These are phyloP conservation scores for Desmodus rotundus DNA, from an alignment of 2,113 vertebrate genomes.

Conservation along the genomic window DNA sequence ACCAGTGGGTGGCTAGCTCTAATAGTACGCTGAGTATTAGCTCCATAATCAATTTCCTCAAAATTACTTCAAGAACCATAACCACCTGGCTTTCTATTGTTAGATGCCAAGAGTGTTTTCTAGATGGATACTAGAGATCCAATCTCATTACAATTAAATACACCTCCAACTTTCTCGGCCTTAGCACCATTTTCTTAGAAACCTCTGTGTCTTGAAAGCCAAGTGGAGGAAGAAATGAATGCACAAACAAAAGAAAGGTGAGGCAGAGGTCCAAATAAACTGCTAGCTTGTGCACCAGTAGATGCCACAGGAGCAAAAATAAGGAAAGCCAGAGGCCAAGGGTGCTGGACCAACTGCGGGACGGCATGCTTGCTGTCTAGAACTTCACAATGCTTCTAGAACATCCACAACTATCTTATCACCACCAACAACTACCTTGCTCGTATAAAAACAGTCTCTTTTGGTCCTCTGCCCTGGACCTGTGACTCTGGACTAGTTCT, in stretches of 20 bases:
- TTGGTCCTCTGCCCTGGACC: background rate
- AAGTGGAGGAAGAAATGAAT: background rate
- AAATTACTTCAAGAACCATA: background rate
- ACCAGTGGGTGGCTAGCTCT: background rate
- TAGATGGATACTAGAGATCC: background rate
- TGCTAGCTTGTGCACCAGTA: background rate
- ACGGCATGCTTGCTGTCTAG: background rate
- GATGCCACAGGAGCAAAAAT: background rate
- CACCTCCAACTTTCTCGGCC: background rate
- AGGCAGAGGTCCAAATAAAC: slow-evolving; percentile 92
- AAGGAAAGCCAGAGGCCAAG: background rate
- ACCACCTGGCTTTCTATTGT: background rate
- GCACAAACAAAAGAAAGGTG: slow-evolving; percentile 90
- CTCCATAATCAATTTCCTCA: background rate
- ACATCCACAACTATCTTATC: background rate
- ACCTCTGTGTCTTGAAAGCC: background rate
- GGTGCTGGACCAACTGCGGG: background rate
- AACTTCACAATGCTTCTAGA: background rate
- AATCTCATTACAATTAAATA: background rate
- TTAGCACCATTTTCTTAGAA: background rate
- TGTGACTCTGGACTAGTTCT: slow-evolving; percentile 60
- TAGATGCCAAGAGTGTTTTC: background rate
- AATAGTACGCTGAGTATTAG: background rate
- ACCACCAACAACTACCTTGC: background rate
- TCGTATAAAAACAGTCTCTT: background rate